These are phyloP conservation scores for Aelia acuminata DNA, from an alignment of 2,888 invertebrate genomes.

Conservation along the genomic window DNA sequence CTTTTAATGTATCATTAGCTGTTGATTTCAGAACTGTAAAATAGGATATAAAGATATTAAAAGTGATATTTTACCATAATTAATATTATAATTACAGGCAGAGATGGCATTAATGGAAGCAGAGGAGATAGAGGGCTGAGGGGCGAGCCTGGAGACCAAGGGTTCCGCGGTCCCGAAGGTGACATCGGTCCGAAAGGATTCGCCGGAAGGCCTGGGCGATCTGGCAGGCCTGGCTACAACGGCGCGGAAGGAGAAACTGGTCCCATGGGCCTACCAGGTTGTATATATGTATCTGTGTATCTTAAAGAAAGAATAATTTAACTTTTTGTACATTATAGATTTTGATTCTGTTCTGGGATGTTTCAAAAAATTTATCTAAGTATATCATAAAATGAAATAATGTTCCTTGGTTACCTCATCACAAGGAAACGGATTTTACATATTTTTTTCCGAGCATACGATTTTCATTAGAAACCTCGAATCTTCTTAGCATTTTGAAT, in stretches of 20 bases:
- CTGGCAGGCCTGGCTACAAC: conserved; percentile 50
- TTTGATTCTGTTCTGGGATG: no score
- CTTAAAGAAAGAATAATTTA: neutral
- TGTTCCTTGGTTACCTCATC: no score
- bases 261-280: conserved; percentile 54
- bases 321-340: neutral
- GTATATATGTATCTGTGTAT: neutral
- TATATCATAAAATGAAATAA: no score
- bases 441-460: no score
- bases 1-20: no score
- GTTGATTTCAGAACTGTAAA: neutral
- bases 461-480: no score
- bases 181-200: conserved; percentile 47
- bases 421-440: no score
- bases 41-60: neutral
- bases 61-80: neutral
- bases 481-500: no score
- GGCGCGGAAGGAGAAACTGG: conserved; percentile 54
- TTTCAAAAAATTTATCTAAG: no score
- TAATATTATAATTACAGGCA: conserved; percentile 34
- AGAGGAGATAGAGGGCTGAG: conserved; percentile 44
- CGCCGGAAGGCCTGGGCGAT: conserved; percentile 32
- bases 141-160: conserved; percentile 54
- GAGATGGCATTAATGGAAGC: conserved; percentile 40
- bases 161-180: conserved; percentile 46